phyloP scores from a whole-genome alignment of 2,888 invertebrate genomes.

The Ormyrus pomaceus region DNA sequence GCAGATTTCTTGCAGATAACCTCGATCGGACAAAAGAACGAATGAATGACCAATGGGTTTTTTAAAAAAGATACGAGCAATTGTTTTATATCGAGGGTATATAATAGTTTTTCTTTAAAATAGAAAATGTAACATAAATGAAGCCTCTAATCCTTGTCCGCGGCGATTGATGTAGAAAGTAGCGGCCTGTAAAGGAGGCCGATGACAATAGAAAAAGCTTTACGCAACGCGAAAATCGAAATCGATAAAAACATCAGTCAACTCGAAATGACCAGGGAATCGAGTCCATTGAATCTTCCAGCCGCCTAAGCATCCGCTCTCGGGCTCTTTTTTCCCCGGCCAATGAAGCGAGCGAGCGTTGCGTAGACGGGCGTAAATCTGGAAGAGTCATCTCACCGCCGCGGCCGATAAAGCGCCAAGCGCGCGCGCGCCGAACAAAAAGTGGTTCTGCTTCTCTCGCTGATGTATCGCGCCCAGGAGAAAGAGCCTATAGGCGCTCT shows the following conservation, averaged over 20 bases:
- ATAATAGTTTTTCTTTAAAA: too few species aligned
- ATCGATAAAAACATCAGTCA: slow-evolving; percentile 4
- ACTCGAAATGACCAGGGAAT: not conserved
- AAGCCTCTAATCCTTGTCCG: not conserved
- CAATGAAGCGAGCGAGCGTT: not conserved
- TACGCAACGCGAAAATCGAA: slow-evolving; percentile 31
- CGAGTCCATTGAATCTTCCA: slow-evolving; percentile 4
- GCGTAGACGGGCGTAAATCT: not conserved
- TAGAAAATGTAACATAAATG: too few species aligned
- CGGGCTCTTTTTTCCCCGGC: not conserved
- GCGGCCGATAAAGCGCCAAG: slow-evolving; percentile 7
- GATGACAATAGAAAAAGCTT: slow-evolving; percentile 20
- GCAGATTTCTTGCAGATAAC: not conserved
- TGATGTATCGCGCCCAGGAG: not conserved
- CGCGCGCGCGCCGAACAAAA: not conserved
- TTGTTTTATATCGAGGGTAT: too few species aligned
- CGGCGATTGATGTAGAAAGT: not conserved
- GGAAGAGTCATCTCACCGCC: slow-evolving; percentile 20
- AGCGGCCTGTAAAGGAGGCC: not conserved
- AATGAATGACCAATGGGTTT: not conserved
- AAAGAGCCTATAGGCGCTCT: not conserved
- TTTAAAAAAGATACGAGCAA: not conserved
- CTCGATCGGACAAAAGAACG: not conserved
- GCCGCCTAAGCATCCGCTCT: not conserved
- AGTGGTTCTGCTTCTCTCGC: not conserved